Evolutionary conservation across 2,888 invertebrate species (phyloP).

Genomic region (Celastrina argiolus): DNA sequence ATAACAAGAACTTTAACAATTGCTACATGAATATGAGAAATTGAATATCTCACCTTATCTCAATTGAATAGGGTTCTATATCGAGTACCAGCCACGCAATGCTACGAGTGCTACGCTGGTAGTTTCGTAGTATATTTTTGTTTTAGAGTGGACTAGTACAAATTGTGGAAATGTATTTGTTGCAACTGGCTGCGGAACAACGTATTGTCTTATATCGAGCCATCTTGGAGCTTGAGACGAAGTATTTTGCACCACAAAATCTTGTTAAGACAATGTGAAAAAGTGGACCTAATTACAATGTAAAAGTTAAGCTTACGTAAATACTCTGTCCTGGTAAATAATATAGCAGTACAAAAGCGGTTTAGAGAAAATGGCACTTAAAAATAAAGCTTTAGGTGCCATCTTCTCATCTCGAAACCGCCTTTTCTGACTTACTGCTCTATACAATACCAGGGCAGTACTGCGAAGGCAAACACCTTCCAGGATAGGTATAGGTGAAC

Average conservation of each 20-base stretch:
- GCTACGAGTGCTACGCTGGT: not conserved
- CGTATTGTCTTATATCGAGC: not conserved
- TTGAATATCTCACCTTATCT: not conserved
- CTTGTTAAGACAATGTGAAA: not conserved
- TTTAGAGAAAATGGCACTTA: too few species aligned
- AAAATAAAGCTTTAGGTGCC: too few species aligned
- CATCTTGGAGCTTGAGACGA: not conserved
- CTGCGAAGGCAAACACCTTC: too few species aligned
- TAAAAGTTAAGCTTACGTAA: too few species aligned
- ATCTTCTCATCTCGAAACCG: too few species aligned
- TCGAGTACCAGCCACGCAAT: not conserved
- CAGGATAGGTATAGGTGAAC: too few species aligned
- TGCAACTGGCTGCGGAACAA: not conserved
- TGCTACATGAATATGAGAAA: not conserved
- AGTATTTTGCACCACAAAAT: not conserved
- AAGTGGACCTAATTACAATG: too few species aligned
- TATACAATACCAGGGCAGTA: too few species aligned
- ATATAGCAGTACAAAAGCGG: too few species aligned
- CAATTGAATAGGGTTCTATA: not conserved
- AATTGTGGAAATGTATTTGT: not conserved
- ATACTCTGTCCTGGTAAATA: too few species aligned
- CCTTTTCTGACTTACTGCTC: too few species aligned
- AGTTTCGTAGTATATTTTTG: not conserved
- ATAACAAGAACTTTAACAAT: not conserved
- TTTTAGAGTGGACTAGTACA: conserved; percentile 1